Evolutionary conservation across 2,888 invertebrate genomes (phyloP), one percentile per base, ranked within the genome.

Genomic region (Rhyacophila evoluta): DNA sequence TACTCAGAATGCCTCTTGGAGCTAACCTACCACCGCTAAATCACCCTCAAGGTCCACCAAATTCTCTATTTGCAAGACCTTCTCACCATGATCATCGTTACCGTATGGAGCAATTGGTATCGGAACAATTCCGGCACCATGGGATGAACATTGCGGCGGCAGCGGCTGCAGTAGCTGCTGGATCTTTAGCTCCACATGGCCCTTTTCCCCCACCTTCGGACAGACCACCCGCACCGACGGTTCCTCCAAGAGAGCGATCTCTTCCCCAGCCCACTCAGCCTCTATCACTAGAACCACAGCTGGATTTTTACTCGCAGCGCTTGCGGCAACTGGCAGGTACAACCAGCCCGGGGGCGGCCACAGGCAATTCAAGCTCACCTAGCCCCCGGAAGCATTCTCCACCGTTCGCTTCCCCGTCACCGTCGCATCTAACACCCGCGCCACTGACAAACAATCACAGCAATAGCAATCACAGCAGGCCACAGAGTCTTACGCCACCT

Each of bases 291-390:
- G 96, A 95, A 92, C 95, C 95, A 87, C 95, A 95, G 91, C 94
- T 97, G 93, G 98, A 98, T 94, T 98, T 98, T 94, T 98, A 98
- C 94, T 98, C 98, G 91, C 97, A 98, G 94, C 95, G 98, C 93
- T 95, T 98, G 93, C 95, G 98, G 92, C 97, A 98, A 93, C 94
- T 98, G 92, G 98, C 98, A 92, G 94, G 94, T 88, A 96, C 95
- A 90, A 95, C 95, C 92, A 95, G 96, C 93, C 96, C 96, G 92
- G 95, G 96, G 91, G 95, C 95, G 92, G 95, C 94, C 90, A 93
- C 94, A 90, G 92, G 91, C 91, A 92, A 92, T 91, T 92, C 94
- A 89, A 94, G 95, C 90, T 94, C 95, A 90, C 93, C 94, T 91
- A 92, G 92, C 92, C 93, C 93, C 90, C 92, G 93, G 91, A 93